Conservation (phyloP, 92 coral and sea anemone species). For the Palythoa caribaeorum region DNA sequence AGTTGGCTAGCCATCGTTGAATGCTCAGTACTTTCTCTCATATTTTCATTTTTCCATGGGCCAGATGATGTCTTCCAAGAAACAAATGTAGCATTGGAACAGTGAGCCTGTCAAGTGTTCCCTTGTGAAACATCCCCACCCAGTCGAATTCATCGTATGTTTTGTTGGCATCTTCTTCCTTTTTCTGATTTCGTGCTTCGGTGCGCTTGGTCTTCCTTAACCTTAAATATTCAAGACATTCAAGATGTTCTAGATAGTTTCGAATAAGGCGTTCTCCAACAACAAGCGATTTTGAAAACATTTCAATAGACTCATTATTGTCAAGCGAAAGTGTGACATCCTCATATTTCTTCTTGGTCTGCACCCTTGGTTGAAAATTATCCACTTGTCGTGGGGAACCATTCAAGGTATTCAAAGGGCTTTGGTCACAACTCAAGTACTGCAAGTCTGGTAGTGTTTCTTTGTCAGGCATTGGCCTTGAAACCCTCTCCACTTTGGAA, state of each 20-base stretch:
- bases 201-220: conserved; percentile 16
- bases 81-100: conserved; percentile 43
- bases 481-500: conserved; percentile 30
- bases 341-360: not conserved
- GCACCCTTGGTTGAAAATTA: conserved; percentile 41
- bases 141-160: conserved; percentile 18
- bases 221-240: conserved; percentile 16
- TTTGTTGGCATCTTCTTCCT: conserved; percentile 22
- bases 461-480: conserved; percentile 46
- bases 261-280: conserved; percentile 37
- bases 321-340: not conserved
- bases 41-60: conserved; percentile 38
- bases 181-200: conserved; percentile 17
- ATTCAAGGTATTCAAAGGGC: not conserved
- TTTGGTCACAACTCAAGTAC: conserved; percentile 29
- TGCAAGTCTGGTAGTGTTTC: conserved; percentile 26
- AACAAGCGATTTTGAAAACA: conserved; percentile 37
- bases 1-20: conserved; percentile 13
- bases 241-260: conserved; percentile 29
- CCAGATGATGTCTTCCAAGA: conserved; percentile 45
- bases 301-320: conserved; percentile 10
- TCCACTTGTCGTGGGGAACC: conserved; percentile 31
- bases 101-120: conserved; percentile 22
- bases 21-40: conserved; percentile 34
- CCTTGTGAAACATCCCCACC: conserved; percentile 16